These are phyloP conservation scores for Drosophila sp. DNA, from an alignment of 1,140 invertebrate species.

Conservation along the genomic window DNA sequence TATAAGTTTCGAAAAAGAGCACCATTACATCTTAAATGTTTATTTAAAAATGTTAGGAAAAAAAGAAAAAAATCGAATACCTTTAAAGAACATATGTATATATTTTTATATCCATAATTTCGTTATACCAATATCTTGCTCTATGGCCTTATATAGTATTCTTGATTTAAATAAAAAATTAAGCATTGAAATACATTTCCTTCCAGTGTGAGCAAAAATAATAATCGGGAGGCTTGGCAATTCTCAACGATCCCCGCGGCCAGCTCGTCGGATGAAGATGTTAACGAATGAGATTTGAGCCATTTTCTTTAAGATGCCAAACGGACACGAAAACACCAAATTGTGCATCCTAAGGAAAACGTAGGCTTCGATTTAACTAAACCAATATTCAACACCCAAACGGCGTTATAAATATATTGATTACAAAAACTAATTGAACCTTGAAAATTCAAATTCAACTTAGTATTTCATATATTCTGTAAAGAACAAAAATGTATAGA, in stretches of 20 bases:
- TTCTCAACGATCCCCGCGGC: conserved; percentile 88
- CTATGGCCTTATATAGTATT: too few relatives aligned
- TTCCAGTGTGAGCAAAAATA: conserved; percentile 85
- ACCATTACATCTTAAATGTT: too few relatives aligned
- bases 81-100: too few relatives aligned
- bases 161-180: background rate
- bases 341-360: conserved; percentile 75
- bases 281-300: conserved; percentile 85
- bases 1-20: too few relatives aligned
- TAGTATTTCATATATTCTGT: conserved; percentile 10
- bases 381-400: conserved; percentile 11
- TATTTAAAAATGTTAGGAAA: too few relatives aligned
- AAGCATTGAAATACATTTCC: conserved; percentile 3
- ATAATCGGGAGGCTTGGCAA: conserved; percentile 87
- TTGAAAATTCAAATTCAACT: conserved; percentile 1
- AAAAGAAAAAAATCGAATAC: too few relatives aligned
- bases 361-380: conserved; percentile 56
- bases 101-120: too few relatives aligned
- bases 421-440: conserved; percentile 22
- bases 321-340: conserved; percentile 33
- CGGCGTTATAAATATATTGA: conserved; percentile 20
- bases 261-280: conserved; percentile 85
- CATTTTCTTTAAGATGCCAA: conserved; percentile 83
- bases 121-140: too few relatives aligned
- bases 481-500: conserved; percentile 1